These are phyloP conservation scores for Selenia dentaria DNA, from an alignment of 2,888 invertebrate genomes.

Conservation along the genomic window DNA sequence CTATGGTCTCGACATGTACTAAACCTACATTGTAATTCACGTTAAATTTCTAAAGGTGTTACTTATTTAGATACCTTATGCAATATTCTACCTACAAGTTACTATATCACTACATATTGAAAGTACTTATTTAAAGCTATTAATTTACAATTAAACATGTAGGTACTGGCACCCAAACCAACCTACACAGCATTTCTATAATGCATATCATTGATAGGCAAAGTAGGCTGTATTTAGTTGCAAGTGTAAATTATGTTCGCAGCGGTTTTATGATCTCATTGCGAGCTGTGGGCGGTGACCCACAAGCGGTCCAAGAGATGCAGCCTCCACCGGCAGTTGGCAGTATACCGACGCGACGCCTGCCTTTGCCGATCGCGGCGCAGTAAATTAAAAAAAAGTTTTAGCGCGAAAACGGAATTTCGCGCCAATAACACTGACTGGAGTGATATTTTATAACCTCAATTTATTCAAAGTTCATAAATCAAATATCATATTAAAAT, in stretches of 20 bases:
- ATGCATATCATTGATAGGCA: conserved; percentile 39
- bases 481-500: no score
- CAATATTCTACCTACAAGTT: no score
- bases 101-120: no score
- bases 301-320: conserved; percentile 35
- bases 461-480: no score
- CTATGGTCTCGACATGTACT: no score
- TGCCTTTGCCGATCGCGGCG: conserved; percentile 47
- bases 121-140: no score
- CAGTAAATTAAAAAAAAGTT: conserved; percentile 10
- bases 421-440: conserved; percentile 1
- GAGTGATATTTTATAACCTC: no score
- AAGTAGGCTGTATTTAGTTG: conserved; percentile 52
- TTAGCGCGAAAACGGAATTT: conserved; percentile 33
- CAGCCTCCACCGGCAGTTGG: conserved; percentile 45
- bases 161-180: conserved; percentile 7
- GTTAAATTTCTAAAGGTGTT: no score
- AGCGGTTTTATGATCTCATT: conserved; percentile 78
- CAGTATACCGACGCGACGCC: conserved; percentile 60
- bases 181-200: conserved; percentile 28
- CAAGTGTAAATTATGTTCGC: conserved; percentile 65
- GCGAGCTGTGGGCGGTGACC: conserved; percentile 74
- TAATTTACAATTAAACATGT: no score
- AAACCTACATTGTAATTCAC: no score
- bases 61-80: no score